Conservation (phyloP, 2,888 invertebrate genomes). For the Schizaphis graminum region DNA sequence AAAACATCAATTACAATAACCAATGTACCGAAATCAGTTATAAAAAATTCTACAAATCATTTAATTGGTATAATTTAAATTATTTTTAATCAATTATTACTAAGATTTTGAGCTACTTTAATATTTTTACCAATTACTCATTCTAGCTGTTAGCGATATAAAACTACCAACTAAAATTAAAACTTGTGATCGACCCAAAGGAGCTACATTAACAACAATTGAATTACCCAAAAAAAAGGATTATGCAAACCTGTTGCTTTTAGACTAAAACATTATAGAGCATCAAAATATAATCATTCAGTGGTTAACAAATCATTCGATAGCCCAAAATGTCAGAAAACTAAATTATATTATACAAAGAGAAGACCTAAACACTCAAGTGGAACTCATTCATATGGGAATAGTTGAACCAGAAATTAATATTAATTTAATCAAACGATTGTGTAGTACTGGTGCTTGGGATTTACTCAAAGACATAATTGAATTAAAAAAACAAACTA, state of each 20-base stretch:
- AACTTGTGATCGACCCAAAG: neutral
- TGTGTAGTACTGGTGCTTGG: neutral
- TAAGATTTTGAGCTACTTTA: too few species aligned
- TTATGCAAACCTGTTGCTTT: neutral
- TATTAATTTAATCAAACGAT: neutral
- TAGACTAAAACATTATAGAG: neutral
- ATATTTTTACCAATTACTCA: too few species aligned
- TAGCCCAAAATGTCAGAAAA: neutral
- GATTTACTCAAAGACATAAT: neutral
- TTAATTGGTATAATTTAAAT: too few species aligned
- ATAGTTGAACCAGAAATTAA: neutral
- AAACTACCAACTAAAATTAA: conserved; percentile 1
- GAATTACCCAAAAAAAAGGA: neutral
- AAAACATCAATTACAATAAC: too few species aligned
- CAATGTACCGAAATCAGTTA: too few species aligned
- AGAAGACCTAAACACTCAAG: neutral
- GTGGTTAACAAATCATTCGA: neutral
- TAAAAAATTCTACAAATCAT: too few species aligned
- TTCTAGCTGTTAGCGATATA: neutral
- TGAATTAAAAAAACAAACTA: neutral
- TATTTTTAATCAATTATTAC: too few species aligned
- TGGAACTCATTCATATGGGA: neutral
- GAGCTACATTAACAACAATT: neutral
- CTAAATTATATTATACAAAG: conserved; percentile 1
- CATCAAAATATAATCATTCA: neutral